These are phyloP conservation scores for Drosophila mercatorum DNA, from an alignment of 2,888 invertebrate genomes.

Conservation along the genomic window DNA sequence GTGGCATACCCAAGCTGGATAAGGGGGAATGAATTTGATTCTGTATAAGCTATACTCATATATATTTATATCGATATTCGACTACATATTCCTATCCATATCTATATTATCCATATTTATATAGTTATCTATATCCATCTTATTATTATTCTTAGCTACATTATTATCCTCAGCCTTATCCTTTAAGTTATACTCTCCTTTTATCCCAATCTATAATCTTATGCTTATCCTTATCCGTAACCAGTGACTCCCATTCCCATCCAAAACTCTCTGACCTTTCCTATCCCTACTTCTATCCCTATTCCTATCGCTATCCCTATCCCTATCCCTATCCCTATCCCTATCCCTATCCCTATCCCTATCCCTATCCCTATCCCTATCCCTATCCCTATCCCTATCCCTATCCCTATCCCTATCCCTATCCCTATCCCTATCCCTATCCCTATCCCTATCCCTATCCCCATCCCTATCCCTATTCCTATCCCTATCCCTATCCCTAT, in stretches of 20 bases:
- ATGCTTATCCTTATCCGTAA: no score
- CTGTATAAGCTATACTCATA: background rate
- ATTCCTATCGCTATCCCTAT: background rate
- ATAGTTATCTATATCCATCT: no score
- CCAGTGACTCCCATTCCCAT: no score
- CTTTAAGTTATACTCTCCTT: no score
- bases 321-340: background rate
- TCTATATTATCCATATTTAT: no score
- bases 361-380: no score
- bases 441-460: background rate
- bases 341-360: background rate
- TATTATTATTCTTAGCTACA: background rate
- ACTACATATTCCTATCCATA: background rate
- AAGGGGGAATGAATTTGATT: background rate
- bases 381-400: background rate
- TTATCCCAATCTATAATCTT: no score
- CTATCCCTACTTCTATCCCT: no score
- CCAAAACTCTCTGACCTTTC: no score
- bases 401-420: background rate
- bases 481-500: background rate
- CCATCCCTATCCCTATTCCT: background rate
- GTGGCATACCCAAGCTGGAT: slow-evolving; percentile 6
- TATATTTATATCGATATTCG: background rate
- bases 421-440: background rate
- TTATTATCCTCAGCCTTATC: background rate